A percentile compares a stretch with the other conserved stretches of the same genome.
Conservation (phyloP, 2,113 vertebrate genomes). For the Bungarus multicinctus region DNA sequence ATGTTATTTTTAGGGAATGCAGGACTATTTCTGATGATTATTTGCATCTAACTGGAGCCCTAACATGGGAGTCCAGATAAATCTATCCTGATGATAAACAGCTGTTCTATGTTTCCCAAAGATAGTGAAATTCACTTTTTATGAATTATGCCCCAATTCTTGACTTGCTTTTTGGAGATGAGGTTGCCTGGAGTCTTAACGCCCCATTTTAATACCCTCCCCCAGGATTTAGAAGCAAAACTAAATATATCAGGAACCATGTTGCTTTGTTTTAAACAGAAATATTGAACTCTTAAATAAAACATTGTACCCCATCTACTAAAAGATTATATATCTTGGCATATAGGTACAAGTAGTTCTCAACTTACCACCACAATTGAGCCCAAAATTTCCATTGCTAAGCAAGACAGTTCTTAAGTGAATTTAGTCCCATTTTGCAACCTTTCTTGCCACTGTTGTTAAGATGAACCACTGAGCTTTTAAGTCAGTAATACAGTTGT, state of each 20-base stretch:
- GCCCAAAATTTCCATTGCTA: not conserved
- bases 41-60: slow-evolving; percentile 6
- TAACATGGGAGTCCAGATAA: slow-evolving; percentile 25
- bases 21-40: slow-evolving; percentile 16
- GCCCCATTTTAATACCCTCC: not conserved
- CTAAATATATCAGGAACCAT: not conserved
- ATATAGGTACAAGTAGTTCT: not conserved
- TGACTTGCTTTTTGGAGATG: slow-evolving; percentile 3
- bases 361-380: not conserved
- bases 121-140: slow-evolving; percentile 34
- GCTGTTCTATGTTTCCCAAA: slow-evolving; percentile 27
- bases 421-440: not conserved
- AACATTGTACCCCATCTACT: not conserved
- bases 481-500: not conserved
- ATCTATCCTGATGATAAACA: slow-evolving; percentile 37
- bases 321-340: not conserved
- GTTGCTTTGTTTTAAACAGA: not conserved
- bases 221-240: not conserved
- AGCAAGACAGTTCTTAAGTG: not conserved
- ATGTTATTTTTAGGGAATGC: slow-evolving; percentile 13
- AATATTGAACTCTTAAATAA: not conserved
- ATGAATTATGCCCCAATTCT: slow-evolving; percentile 31
- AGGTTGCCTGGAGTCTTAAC: not conserved
- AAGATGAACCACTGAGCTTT: not conserved
- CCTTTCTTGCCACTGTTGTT: not conserved